phyloP scores from a whole-genome alignment of 2,888 invertebrate genomes.

The Eupithecia exiguata region DNA sequence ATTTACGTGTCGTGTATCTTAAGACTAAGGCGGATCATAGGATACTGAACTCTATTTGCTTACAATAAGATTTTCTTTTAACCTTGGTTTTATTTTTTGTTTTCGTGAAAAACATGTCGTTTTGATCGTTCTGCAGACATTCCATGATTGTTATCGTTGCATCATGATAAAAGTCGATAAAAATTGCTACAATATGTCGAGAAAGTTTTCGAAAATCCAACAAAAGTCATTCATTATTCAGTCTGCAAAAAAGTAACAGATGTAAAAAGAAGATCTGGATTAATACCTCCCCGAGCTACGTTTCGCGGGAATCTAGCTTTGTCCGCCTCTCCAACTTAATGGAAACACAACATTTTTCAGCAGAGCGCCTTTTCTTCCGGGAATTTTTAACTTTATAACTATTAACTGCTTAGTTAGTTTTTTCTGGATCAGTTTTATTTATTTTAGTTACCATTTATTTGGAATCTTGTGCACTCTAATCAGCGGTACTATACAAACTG shows the following conservation, averaged over 20 bases:
- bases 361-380: constrained; percentile 40
- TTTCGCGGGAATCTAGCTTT: constrained; percentile 31
- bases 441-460: background rate
- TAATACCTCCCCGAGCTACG: constrained; percentile 26
- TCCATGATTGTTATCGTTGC: background rate
- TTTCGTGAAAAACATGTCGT: background rate
- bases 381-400: constrained; percentile 38
- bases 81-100: background rate
- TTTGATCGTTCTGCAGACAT: background rate
- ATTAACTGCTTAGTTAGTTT: constrained; percentile 22
- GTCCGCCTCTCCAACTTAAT: constrained; percentile 42
- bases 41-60: background rate
- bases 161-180: background rate
- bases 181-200: background rate
- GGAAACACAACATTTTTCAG: constrained; percentile 50
- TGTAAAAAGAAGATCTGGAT: constrained; percentile 26
- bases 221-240: background rate
- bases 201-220: background rate
- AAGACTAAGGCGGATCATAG: constrained; percentile 6
- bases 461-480: background rate
- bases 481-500: background rate
- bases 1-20: constrained; percentile 27
- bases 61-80: background rate
- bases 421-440: constrained; percentile 5
- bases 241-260: background rate